A percentile compares a stretch with the other conserved stretches of the same genome.
Conservation (phyloP, 2,888 invertebrate species). For the Oscheius myriophilus region DNA sequence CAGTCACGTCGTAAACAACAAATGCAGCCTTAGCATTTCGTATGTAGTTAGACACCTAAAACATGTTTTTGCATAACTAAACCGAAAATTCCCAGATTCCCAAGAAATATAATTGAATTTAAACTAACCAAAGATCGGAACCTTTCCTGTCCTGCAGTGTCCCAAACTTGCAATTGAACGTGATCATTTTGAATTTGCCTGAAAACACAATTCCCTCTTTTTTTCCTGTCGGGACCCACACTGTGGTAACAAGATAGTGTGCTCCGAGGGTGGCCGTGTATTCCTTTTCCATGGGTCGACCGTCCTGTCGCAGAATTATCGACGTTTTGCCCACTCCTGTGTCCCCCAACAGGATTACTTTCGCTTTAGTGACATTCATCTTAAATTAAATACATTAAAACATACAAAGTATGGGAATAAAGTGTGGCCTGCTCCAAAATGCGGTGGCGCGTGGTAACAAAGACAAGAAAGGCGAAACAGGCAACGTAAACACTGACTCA, state of each 20-base stretch:
- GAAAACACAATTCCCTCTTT: neutral
- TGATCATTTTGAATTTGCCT: neutral
- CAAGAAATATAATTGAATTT: neutral
- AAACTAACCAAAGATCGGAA: constrained; percentile 54
- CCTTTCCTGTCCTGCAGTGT: constrained; percentile 56
- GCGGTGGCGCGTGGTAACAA: no score
- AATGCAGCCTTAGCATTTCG: constrained; percentile 49
- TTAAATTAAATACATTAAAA: no score
- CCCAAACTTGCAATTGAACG: constrained; percentile 47
- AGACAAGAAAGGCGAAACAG: no score
- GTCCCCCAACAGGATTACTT: constrained; percentile 31
- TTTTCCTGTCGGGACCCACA: constrained; percentile 19
- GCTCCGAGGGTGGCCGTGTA: constrained; percentile 51
- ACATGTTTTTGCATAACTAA: neutral
- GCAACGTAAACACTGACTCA: no score
- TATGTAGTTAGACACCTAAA: constrained; percentile 54
- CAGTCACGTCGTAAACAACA: constrained; percentile 59
- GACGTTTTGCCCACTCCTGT: constrained; percentile 57
- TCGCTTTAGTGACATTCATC: constrained; percentile 5
- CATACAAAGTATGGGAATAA: no score
- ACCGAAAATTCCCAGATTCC: neutral
- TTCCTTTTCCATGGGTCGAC: constrained; percentile 43
- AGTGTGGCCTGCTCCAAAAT: no score
- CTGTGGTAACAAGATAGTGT: constrained; percentile 41
- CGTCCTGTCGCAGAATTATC: constrained; percentile 54